A percentile compares a stretch with the other conserved stretches of the same genome.
phyloP scores from a whole-genome alignment of 2,888 invertebrate genomes.

The Cacoxenus indagator region DNA sequence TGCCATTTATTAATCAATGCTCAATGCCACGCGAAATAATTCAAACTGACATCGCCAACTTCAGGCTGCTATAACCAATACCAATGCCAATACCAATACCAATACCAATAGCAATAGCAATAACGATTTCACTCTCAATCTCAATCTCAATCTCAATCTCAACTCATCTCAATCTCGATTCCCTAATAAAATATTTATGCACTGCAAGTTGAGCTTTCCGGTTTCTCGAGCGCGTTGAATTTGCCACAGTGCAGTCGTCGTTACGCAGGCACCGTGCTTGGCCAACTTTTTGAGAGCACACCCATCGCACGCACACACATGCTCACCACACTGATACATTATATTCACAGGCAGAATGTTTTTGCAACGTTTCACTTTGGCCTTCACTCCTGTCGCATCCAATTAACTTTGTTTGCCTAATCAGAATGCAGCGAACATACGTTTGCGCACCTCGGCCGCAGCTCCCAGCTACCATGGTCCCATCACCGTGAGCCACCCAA shows the following conservation, averaged over 20 bases:
- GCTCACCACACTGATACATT: not conserved
- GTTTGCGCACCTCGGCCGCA: not conserved
- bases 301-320: not conserved
- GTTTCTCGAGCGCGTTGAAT: too few relatives aligned
- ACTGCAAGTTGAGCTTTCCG: too few relatives aligned
- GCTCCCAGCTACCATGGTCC: not conserved
- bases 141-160: too few relatives aligned
- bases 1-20: too few relatives aligned
- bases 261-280: not conserved
- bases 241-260: not conserved
- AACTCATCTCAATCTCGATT: too few relatives aligned
- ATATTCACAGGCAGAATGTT: not conserved
- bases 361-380: slow-evolving; percentile 7
- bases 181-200: too few relatives aligned
- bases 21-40: too few relatives aligned
- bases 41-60: too few relatives aligned
- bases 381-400: slow-evolving; percentile 48
- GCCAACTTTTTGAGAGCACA: not conserved
- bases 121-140: too few relatives aligned
- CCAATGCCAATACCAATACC: too few relatives aligned
- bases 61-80: too few relatives aligned
- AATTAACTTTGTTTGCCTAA: slow-evolving; percentile 61
- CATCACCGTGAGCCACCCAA: not conserved
- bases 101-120: too few relatives aligned
- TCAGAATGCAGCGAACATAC: slow-evolving; percentile 49